phyloP scores from a whole-genome alignment of 2,888 invertebrate genomes.

The Zhuqinia jingwanae region DNA sequence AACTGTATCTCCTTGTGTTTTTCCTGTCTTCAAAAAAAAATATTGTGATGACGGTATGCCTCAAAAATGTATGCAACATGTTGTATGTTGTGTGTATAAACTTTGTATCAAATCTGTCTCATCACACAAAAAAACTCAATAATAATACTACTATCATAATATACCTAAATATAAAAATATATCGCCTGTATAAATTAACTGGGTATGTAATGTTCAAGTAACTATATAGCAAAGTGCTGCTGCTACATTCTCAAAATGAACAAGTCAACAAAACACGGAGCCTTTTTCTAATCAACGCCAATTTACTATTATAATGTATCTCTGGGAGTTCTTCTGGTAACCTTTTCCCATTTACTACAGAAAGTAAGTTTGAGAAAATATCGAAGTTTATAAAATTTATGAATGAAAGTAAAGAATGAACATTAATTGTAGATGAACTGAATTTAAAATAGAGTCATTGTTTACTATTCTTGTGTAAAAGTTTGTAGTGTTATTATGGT shows the following conservation, averaged over 20 bases:
- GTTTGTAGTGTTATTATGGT: constrained; percentile 7
- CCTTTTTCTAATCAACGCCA: constrained; percentile 51
- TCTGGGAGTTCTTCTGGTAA: constrained; percentile 46
- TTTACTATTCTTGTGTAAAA: constrained; percentile 23
- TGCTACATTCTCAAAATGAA: constrained; percentile 48
- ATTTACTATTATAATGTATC: constrained; percentile 32
- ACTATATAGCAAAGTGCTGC: constrained; percentile 9
- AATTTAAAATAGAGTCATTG: constrained; percentile 9
- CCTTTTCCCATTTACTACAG: constrained; percentile 24
- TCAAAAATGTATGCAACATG: constrained; percentile 44
- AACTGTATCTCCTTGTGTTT: not conserved
- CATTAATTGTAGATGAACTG: not conserved
- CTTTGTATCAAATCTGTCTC: constrained; percentile 32
- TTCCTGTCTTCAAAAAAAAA: constrained; percentile 27
- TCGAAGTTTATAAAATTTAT: not conserved
- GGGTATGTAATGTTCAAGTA: not conserved
- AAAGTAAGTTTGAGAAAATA: not conserved
- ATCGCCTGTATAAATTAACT: not conserved
- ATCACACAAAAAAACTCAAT: constrained; percentile 37
- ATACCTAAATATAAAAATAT: not conserved
- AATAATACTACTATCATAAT: not conserved
- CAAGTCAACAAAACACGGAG: constrained; percentile 42
- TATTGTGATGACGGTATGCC: constrained; percentile 49
- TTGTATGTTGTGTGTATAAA: constrained; percentile 4
- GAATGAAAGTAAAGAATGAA: constrained; percentile 10